These are phyloP conservation scores for Mus caroli DNA, from an alignment of 2,797 vertebrate species.

Conservation along the genomic window DNA sequence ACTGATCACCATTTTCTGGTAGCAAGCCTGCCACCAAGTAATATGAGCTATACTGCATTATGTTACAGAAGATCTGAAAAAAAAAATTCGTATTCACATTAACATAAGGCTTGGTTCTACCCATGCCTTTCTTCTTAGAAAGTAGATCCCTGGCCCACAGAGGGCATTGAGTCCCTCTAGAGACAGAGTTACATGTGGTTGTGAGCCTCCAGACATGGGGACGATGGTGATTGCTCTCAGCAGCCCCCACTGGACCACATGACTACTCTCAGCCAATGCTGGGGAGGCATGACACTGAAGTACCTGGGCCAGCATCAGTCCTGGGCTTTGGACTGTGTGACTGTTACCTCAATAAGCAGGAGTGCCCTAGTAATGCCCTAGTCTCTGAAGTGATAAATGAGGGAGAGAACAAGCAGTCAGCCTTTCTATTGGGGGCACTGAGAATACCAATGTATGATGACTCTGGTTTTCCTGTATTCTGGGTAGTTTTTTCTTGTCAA, in stretches of 20 bases:
- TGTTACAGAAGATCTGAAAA: background rate
- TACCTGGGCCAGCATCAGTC: background rate
- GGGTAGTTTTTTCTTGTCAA: background rate
- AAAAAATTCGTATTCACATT: background rate
- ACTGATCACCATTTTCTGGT: background rate
- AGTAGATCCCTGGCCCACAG: background rate
- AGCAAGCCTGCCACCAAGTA: background rate
- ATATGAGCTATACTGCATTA: background rate
- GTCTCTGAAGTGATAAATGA: fast-evolving
- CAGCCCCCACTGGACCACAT: background rate
- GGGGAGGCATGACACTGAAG: too few relatives aligned
- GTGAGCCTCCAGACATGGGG: background rate
- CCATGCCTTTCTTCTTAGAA: background rate
- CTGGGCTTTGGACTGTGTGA: background rate
- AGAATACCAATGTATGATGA: background rate
- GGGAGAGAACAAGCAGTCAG: background rate
- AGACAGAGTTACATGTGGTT: background rate
- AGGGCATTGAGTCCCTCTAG: background rate
- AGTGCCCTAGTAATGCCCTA: fast-evolving
- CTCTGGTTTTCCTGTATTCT: background rate
- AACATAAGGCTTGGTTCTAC: background rate
- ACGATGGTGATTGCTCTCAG: background rate
- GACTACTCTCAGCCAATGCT: background rate
- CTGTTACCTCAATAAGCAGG: background rate
- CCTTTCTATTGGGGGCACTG: background rate